Evolutionary conservation across 2,888 invertebrate genomes (phyloP).

Genomic region (Dicyrtoma fusca): DNA sequence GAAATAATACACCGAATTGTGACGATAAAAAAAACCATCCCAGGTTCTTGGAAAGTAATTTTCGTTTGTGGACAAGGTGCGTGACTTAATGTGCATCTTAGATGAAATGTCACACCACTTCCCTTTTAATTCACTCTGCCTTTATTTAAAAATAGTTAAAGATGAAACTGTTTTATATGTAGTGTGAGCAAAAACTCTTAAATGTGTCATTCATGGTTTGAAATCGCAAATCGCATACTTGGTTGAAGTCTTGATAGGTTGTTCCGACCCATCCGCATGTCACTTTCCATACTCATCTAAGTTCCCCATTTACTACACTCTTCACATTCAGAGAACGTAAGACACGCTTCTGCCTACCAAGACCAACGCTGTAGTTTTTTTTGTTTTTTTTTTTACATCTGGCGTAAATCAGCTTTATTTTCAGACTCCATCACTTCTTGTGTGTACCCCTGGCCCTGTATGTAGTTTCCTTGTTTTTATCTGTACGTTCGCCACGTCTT

Average conservation of each 20-base stretch:
- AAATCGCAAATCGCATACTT: conserved; percentile 38
- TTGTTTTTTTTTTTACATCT: conserved; percentile 31
- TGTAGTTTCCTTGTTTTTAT: too few relatives aligned
- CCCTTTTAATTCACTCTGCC: too few relatives aligned
- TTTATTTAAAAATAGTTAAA: not conserved
- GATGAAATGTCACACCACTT: too few relatives aligned
- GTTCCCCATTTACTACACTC: conserved; percentile 35
- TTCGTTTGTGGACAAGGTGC: too few relatives aligned
- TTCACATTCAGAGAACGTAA: conserved; percentile 25
- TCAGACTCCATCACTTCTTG: not conserved
- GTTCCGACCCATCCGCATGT: conserved; percentile 35
- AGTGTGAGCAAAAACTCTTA: conserved; percentile 13
- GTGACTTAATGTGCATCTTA: too few relatives aligned
- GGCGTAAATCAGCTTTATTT: conserved; percentile 39
- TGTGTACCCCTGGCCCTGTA: too few relatives aligned
- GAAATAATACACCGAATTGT: too few relatives aligned
- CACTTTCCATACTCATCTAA: conserved; percentile 30
- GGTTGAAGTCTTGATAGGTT: conserved; percentile 32
- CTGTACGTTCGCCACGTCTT: not conserved
- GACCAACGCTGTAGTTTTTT: not conserved
- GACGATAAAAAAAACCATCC: too few relatives aligned
- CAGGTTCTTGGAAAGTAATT: too few relatives aligned
- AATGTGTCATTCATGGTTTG: conserved; percentile 43
- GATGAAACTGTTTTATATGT: not conserved
- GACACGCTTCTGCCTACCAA: conserved; percentile 33